Conservation (phyloP, 1,140 invertebrate genomes). For the Bombus polaris region DNA sequence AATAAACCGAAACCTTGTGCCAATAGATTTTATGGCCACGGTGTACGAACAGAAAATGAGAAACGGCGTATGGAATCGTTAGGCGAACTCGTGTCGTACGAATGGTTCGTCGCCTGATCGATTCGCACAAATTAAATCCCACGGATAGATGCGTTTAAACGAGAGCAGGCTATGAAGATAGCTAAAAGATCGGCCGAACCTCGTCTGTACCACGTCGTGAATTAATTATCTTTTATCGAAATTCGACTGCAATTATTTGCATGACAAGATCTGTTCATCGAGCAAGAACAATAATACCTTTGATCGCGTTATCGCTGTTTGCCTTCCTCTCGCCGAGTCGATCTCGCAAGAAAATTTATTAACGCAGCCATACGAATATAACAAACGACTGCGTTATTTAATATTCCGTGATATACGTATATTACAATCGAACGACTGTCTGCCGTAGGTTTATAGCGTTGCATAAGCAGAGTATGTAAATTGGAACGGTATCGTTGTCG, state of each 20-base stretch:
- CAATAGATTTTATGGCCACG: no score
- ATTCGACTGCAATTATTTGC: background rate
- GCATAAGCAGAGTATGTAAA: slow-evolving; percentile 4
- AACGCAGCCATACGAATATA: background rate
- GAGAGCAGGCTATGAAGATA: no score
- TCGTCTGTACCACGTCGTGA: no score
- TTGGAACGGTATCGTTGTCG: background rate
- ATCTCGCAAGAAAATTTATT: slow-evolving; percentile 3
- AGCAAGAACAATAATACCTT: slow-evolving; percentile 1
- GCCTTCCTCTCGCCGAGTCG: background rate
- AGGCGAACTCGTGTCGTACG: no score
- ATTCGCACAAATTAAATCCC: no score
- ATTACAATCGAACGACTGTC: background rate
- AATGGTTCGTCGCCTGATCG: no score
- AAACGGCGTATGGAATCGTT: no score
- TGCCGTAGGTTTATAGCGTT: background rate
- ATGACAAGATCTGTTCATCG: background rate
- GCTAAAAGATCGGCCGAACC: background rate
- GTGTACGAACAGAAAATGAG: no score
- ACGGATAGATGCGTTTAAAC: no score
- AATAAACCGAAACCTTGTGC: no score
- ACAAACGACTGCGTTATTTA: background rate
- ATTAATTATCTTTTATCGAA: background rate
- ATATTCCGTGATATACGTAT: background rate
- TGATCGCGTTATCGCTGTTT: slow-evolving; percentile 2